These are phyloP conservation scores for Halcyon leucocephala DNA, from an alignment of 2,797 vertebrate species.

Conservation along the genomic window DNA sequence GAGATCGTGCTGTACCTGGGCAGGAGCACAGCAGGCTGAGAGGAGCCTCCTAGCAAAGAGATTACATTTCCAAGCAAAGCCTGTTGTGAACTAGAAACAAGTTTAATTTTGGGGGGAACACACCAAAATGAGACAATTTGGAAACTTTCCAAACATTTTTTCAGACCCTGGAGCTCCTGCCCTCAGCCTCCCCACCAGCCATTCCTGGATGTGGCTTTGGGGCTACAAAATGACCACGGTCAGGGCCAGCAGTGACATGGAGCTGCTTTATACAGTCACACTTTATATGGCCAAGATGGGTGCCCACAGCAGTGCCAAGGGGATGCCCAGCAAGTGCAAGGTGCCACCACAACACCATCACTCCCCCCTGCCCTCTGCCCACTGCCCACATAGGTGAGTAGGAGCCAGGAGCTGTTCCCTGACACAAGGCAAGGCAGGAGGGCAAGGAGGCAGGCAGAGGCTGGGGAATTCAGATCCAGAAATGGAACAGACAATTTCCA, in stretches of 20 bases:
- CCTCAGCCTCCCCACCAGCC: rapidly evolving
- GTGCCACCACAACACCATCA: neutral
- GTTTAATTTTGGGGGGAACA: neutral
- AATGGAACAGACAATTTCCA: constrained; percentile 38
- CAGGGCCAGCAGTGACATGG: rapidly evolving
- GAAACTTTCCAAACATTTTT: neutral
- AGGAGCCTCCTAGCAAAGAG: neutral
- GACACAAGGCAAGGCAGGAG: neutral
- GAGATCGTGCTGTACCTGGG: neutral
- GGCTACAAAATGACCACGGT: rapidly evolving
- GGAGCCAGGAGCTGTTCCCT: neutral
- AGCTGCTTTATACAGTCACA: rapidly evolving
- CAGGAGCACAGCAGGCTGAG: neutral
- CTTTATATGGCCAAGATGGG: rapidly evolving
- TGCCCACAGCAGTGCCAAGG: rapidly evolving
- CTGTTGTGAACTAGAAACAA: neutral
- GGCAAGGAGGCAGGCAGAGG: neutral
- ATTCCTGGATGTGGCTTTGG: rapidly evolving
- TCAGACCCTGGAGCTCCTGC: neutral
- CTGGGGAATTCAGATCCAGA: neutral
- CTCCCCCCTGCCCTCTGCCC: neutral
- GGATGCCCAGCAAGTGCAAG: rapidly evolving
- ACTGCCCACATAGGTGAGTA: rapidly evolving
- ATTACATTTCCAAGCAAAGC: neutral
- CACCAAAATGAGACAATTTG: neutral